A percentile compares a stretch with the other conserved stretches of the same genome.
These are phyloP conservation scores for Macrotis lagotis DNA, from an alignment of 2,113 vertebrate species.

Conservation along the genomic window DNA sequence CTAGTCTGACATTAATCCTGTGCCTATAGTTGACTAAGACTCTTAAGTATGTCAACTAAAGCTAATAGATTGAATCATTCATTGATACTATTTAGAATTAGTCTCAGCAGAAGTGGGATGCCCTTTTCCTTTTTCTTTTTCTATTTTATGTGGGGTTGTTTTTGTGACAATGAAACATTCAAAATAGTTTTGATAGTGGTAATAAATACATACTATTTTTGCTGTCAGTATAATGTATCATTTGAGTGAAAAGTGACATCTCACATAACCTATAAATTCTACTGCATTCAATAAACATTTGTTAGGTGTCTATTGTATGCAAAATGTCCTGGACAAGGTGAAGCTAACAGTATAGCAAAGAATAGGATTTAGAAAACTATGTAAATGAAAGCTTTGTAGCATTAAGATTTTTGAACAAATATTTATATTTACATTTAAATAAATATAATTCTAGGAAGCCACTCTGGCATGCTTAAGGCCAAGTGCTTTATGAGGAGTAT, in stretches of 20 bases:
- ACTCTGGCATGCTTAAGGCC: background rate
- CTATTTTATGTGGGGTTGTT: background rate
- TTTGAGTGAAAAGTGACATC: background rate
- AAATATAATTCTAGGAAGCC: background rate
- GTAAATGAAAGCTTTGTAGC: background rate
- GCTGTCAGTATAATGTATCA: background rate
- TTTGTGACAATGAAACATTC: constrained; percentile 29
- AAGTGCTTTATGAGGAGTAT: background rate
- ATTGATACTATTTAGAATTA: constrained; percentile 36
- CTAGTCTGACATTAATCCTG: constrained; percentile 48
- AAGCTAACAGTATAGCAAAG: background rate
- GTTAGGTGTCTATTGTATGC: background rate
- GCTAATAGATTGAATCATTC: constrained; percentile 8
- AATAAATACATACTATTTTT: background rate
- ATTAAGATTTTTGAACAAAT: background rate
- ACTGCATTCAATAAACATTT: background rate
- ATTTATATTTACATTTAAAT: background rate
- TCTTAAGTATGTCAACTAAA: background rate
- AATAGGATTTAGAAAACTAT: background rate
- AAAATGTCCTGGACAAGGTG: background rate
- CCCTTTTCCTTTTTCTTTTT: background rate
- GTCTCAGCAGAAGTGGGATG: background rate
- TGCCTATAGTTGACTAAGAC: background rate
- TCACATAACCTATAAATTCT: background rate
- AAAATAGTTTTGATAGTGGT: constrained; percentile 29